phyloP scores from a whole-genome alignment of 2,797 vertebrate species.

The Poliocrania exsul region DNA sequence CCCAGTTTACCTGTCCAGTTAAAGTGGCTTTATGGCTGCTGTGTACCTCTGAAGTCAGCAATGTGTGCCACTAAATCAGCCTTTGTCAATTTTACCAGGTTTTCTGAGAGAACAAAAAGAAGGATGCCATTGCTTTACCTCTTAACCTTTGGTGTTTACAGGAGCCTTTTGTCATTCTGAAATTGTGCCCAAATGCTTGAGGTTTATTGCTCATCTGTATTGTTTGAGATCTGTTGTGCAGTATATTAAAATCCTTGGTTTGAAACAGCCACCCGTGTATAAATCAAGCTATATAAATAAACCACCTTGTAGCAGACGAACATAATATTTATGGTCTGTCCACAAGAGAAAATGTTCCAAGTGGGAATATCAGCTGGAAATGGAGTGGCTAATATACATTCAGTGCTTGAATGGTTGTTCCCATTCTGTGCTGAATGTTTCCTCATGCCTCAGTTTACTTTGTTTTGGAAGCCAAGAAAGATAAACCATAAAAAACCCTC shows the following conservation, averaged over 20 bases:
- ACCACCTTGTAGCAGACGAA: neutral
- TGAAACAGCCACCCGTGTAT: neutral
- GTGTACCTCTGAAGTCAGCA: neutral
- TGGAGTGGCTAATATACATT: neutral
- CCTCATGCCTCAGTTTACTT: neutral
- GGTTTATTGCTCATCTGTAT: neutral
- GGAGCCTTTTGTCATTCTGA: neutral
- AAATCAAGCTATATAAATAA: constrained; percentile 22
- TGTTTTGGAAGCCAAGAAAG: neutral
- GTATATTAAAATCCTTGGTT: constrained; percentile 17
- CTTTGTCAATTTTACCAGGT: neutral
- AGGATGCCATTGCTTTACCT: neutral
- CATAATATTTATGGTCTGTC: neutral
- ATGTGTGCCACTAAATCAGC: neutral
- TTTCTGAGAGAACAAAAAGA: neutral
- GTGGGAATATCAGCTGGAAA: neutral
- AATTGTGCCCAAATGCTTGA: neutral
- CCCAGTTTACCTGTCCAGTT: neutral
- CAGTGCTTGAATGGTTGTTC: neutral
- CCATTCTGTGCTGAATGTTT: neutral
- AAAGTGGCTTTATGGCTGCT: constrained; percentile 3
- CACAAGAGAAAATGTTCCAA: neutral
- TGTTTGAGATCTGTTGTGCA: neutral
- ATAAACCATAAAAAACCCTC: neutral
- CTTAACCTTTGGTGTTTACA: neutral